Base-by-base conservation (phyloP, 2,888 invertebrate genomes). In the Drosophila ochracea region DNA sequence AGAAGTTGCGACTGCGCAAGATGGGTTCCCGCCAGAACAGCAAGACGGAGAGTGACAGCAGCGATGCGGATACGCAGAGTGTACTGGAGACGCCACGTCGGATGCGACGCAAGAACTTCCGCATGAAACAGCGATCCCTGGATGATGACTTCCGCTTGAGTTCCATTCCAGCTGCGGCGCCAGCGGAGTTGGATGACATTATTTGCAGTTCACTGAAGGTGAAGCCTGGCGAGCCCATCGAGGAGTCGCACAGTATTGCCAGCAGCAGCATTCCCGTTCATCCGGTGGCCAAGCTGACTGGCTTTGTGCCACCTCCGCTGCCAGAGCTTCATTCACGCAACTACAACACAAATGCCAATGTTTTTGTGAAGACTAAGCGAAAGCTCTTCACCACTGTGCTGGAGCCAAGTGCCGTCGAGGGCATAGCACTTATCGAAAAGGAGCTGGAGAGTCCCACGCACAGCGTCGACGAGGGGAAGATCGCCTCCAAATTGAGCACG, bases 321-420 rank as follows among this genome's bases (percentile, higher is more conserved):
- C 87, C 88, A 0, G 90, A 90, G 41, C 35, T 54, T 10, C 75
- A 84, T 31, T 47, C 75, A 10, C 82, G 80, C 53, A 70, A 49
- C 61, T 78, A 78, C 68, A 90, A 89, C 60, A 81, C 79, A 31
- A 91, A 91, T n/a, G 86, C 94, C 53, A 96, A 96, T 91, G 95
- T 97, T 0, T 96, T 97, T 78, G 96, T 97, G 0, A 97, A 96
- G 92, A 97, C 97, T 0, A 97, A 96, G 50, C 94, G 97, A 64
- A 97, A 96, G 93, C 95, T 97, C 80, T 97, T 97, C 77, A 96
- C 96, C 0, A 96, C 97, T 0, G 95, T 96, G 6, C 95, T 95
- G 3, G 90, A 92, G 30, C 90, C 92, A 1, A 88, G 62, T 55
- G 89, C 91, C 0, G 64, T 76, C 37, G 91, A 90, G 39, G 91